phyloP scores from a whole-genome alignment of 2,797 vertebrate species.

The Etheostoma nigrum region DNA sequence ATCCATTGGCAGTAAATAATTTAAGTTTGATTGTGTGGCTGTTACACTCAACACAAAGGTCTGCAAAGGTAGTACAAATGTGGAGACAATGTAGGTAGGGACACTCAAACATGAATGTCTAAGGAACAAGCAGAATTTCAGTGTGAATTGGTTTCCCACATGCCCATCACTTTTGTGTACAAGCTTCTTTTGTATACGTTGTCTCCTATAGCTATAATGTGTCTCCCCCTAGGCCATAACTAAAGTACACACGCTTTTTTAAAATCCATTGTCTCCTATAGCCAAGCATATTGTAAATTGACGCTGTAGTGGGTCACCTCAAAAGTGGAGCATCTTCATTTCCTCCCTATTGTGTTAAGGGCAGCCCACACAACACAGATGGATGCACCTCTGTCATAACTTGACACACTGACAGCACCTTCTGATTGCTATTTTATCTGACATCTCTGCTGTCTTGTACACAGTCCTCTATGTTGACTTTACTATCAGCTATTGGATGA shows the following conservation, averaged over 20 bases:
- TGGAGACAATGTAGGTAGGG: conserved; percentile 6
- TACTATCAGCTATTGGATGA: conserved; percentile 30
- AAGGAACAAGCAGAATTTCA: conserved; percentile 21
- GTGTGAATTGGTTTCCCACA: conserved; percentile 34
- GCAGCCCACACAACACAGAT: conserved; percentile 15
- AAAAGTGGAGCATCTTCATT: conserved; percentile 27
- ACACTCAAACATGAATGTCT: conserved; percentile 21
- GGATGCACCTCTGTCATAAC: conserved; percentile 21
- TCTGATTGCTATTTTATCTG: conserved; percentile 27
- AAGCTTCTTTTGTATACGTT: not conserved
- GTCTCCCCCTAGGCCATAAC: no score
- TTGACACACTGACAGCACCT: conserved; percentile 11
- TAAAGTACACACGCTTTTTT: no score
- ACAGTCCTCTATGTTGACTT: conserved; percentile 4
- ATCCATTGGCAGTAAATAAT: conserved; percentile 43
- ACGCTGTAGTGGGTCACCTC: no score
- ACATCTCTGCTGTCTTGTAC: conserved; percentile 26
- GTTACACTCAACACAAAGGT: conserved; percentile 16
- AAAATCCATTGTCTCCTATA: no score
- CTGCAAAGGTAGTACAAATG: conserved; percentile 36
- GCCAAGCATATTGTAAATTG: no score
- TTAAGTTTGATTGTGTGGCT: conserved; percentile 37
- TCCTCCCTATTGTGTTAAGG: conserved; percentile 5
- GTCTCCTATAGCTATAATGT: no score
- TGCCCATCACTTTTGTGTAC: not conserved